These are phyloP conservation scores for Diadophis punctatus DNA, from an alignment of 2,113 vertebrate genomes.

Conservation along the genomic window DNA sequence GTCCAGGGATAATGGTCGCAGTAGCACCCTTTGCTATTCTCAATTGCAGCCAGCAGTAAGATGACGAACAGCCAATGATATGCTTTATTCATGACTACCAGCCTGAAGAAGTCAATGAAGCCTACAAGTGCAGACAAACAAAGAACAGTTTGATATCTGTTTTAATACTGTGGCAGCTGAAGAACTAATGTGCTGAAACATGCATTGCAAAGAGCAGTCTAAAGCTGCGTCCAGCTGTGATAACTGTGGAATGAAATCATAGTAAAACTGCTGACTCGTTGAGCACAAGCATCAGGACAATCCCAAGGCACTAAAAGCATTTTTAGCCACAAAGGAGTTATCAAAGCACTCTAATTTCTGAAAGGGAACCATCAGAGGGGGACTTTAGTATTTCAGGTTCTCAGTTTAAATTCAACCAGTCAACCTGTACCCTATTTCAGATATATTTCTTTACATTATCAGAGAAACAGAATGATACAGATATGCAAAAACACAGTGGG, in stretches of 20 bases:
- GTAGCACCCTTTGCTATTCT: conserved; percentile 70
- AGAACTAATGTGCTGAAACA: neutral
- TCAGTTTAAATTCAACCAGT: neutral
- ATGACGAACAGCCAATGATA: conserved; percentile 44
- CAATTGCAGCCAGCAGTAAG: conserved; percentile 55
- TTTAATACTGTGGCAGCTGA: neutral
- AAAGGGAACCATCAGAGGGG: neutral
- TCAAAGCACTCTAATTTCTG: neutral
- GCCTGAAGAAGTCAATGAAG: neutral
- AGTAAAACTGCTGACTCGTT: neutral
- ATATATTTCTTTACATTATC: neutral
- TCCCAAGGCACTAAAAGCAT: neutral
- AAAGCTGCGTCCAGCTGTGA: neutral
- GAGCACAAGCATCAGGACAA: neutral
- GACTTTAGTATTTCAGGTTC: neutral
- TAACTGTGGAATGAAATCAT: neutral
- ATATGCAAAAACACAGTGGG: neutral
- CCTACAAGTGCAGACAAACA: neutral
- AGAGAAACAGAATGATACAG: neutral
- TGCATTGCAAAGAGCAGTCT: neutral
- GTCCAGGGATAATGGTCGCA: conserved; percentile 85
- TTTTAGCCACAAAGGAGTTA: neutral
- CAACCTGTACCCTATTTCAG: neutral
- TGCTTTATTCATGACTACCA: neutral
- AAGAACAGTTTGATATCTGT: neutral